phyloP scores from a whole-genome alignment of 2,113 vertebrate genomes.

The Ploceus nigricollis region DNA sequence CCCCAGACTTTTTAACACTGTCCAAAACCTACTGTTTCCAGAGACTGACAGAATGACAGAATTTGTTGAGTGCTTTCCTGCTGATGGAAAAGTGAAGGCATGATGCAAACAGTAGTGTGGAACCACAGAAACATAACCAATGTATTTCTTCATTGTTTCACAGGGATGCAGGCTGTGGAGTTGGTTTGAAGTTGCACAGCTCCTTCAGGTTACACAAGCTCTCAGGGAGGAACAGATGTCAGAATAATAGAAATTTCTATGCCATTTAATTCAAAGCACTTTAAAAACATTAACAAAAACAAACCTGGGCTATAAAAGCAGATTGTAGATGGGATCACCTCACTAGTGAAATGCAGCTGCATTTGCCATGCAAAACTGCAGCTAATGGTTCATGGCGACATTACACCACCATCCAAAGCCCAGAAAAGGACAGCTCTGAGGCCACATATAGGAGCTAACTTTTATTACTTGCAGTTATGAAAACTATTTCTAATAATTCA shows the following conservation, averaged over 20 bases:
- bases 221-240: background rate
- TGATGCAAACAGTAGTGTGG: background rate
- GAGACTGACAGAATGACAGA: background rate
- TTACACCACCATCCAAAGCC: background rate
- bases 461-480: conserved; percentile 12
- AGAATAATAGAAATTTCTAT: background rate
- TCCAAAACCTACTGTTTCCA: background rate
- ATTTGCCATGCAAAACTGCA: background rate
- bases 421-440: background rate
- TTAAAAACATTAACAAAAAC: background rate
- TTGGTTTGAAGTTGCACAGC: background rate
- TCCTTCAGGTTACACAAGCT: background rate
- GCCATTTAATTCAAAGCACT: background rate
- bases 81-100: background rate
- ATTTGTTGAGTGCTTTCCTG: background rate
- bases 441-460: background rate
- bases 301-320: background rate
- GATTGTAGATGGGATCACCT: background rate
- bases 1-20: background rate
- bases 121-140: background rate
- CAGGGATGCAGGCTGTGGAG: accelerated
- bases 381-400: background rate
- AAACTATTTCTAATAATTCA: conserved; percentile 56
- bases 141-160: background rate
- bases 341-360: background rate